phyloP scores from a whole-genome alignment of 1,140 invertebrate species.

The Amyelois transitella region DNA sequence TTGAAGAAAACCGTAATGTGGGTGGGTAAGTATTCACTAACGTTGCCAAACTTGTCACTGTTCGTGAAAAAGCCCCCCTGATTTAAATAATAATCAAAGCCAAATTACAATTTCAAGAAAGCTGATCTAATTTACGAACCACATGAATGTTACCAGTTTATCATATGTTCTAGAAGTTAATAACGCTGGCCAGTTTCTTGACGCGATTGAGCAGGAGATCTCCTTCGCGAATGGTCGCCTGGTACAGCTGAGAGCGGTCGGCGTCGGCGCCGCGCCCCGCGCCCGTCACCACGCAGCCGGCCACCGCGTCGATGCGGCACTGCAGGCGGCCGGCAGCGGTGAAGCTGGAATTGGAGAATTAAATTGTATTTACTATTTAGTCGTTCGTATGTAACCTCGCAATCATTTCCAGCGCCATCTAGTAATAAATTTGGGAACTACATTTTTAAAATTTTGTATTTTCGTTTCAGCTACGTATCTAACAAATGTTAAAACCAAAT shows the following conservation, averaged over 20 bases:
- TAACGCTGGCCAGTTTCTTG: slow-evolving; percentile 98
- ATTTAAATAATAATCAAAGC: no score
- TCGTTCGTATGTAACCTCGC: no score
- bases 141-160: not conserved
- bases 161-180: slow-evolving; percentile 92
- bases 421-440: no score
- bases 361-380: not conserved
- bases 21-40: no score
- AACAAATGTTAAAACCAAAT: no score
- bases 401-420: no score
- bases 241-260: slow-evolving; percentile 83
- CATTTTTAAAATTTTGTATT: no score
- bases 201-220: slow-evolving; percentile 98
- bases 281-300: slow-evolving; percentile 97
- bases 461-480: no score
- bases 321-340: slow-evolving; percentile 96
- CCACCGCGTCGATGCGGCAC: slow-evolving; percentile 98
- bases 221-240: slow-evolving; percentile 98
- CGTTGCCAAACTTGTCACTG: no score
- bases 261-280: slow-evolving; percentile 89
- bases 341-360: slow-evolving; percentile 78
- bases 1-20: no score
- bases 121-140: not conserved
- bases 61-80: no score
- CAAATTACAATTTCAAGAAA: no score